Evolutionary conservation across 2,113 vertebrate genomes (phyloP).

Genomic region (Prinia subflava): DNA sequence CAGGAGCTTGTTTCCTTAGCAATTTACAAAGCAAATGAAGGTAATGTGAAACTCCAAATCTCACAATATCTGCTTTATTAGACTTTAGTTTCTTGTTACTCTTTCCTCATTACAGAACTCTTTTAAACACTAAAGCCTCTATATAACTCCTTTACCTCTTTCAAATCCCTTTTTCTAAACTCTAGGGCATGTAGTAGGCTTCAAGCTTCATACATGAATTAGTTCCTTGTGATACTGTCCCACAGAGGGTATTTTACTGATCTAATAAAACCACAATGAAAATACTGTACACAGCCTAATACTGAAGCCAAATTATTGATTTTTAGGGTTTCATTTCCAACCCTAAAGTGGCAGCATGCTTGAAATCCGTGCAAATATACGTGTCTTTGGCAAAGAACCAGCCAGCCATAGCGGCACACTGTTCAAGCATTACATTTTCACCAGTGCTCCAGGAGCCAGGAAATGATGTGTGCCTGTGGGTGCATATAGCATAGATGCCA

Average conservation of each 20-base stretch:
- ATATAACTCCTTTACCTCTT: constrained; percentile 7
- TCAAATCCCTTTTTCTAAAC: constrained; percentile 4
- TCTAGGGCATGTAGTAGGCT: constrained; percentile 9
- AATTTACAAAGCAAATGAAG: constrained; percentile 54
- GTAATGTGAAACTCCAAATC: constrained; percentile 36
- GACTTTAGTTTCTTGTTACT: constrained; percentile 53
- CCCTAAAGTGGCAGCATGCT: constrained; percentile 16
- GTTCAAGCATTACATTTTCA: constrained; percentile 26
- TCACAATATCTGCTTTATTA: constrained; percentile 57
- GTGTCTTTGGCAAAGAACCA: constrained; percentile 37
- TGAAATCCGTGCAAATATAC: constrained; percentile 39
- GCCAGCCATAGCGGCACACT: neutral
- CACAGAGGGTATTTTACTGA: constrained; percentile 46
- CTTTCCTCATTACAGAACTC: constrained; percentile 46
- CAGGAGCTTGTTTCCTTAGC: constrained; percentile 5
- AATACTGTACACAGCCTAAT: constrained; percentile 53
- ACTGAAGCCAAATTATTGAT: constrained; percentile 58
- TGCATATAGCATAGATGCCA: constrained; percentile 31
- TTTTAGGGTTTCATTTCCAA: constrained; percentile 48
- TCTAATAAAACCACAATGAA: constrained; percentile 66
- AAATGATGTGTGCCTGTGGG: constrained; percentile 4
- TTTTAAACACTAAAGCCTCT: constrained; percentile 51
- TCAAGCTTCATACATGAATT: constrained; percentile 30
- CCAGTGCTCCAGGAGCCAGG: neutral
- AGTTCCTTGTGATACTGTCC: constrained; percentile 39